Conservation (phyloP, 2,888 invertebrate species). For the Epirrhoe alternata region DNA sequence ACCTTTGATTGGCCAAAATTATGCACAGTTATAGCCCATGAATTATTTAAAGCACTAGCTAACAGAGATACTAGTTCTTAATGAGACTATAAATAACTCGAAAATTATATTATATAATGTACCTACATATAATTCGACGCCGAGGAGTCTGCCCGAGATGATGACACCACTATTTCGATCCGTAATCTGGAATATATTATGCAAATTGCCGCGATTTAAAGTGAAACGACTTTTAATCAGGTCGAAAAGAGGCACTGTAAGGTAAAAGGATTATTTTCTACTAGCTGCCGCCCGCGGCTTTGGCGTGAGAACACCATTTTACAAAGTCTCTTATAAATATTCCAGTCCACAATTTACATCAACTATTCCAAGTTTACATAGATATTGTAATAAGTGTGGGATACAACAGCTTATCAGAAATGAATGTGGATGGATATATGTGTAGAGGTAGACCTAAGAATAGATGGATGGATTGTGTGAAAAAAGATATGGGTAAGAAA, state of each 20-base stretch:
- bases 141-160: constrained; percentile 61
- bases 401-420: no score
- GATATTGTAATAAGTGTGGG: no score
- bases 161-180: constrained; percentile 61
- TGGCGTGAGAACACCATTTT: not conserved
- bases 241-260: constrained; percentile 46
- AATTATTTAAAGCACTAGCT: constrained; percentile 54
- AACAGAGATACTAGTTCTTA: constrained; percentile 44
- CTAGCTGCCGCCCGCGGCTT: no score
- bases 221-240: constrained; percentile 44
- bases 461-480: no score
- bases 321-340: not conserved
- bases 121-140: constrained; percentile 54
- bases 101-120: constrained; percentile 45
- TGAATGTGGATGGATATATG: no score
- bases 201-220: constrained; percentile 52
- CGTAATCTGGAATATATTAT: constrained; percentile 59
- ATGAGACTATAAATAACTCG: constrained; percentile 57
- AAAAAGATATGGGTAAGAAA: no score
- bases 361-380: no score
- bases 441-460: no score
- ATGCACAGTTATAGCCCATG: constrained; percentile 51
- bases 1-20: constrained; percentile 47
- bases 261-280: constrained; percentile 45
- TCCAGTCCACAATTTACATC: no score